Conservation (phyloP, 2,113 vertebrate species). For the Leptobrachium ailaonicum region DNA sequence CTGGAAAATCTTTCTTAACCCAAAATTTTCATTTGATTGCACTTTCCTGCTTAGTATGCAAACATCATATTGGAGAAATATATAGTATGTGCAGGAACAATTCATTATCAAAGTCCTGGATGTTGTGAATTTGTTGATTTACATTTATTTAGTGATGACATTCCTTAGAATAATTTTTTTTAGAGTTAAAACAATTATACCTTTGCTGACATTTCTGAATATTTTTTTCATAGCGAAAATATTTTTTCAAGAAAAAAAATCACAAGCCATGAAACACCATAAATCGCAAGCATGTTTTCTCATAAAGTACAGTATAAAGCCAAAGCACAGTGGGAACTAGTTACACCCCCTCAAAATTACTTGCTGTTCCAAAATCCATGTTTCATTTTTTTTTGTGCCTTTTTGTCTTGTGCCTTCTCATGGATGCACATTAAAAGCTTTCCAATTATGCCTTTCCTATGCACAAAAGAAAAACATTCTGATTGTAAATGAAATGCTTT, state of each 20-base stretch:
- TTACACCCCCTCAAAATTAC: conserved; percentile 43
- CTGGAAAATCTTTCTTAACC: too few species aligned
- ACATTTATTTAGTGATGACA: too few species aligned
- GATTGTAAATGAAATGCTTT: conserved; percentile 47
- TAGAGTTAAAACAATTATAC: background rate
- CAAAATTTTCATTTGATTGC: too few species aligned
- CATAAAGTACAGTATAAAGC: conserved; percentile 15
- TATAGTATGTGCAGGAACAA: too few species aligned
- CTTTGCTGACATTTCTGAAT: too few species aligned
- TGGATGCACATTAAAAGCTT: conserved; percentile 42
- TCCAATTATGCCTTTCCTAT: conserved; percentile 48
- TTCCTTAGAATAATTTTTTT: too few species aligned
- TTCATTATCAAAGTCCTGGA: too few species aligned
- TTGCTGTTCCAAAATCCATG: conserved; percentile 39
- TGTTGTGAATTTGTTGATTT: too few species aligned
- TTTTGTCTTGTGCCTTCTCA: conserved; percentile 33
- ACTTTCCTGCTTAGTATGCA: too few species aligned
- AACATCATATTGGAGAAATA: too few species aligned
- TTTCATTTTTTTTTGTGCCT: conserved; percentile 17
- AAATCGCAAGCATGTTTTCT: conserved; percentile 8
- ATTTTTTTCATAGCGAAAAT: background rate
- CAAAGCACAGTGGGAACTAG: conserved; percentile 31
- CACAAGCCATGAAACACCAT: conserved; percentile 14
- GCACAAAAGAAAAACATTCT: conserved; percentile 45
- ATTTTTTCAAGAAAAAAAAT: background rate